Percentiles rank a stretch among this genome's conserved stretches.
These are phyloP conservation scores for Alligator sinensis DNA, from an alignment of 2,113 vertebrate species.

Conservation along the genomic window DNA sequence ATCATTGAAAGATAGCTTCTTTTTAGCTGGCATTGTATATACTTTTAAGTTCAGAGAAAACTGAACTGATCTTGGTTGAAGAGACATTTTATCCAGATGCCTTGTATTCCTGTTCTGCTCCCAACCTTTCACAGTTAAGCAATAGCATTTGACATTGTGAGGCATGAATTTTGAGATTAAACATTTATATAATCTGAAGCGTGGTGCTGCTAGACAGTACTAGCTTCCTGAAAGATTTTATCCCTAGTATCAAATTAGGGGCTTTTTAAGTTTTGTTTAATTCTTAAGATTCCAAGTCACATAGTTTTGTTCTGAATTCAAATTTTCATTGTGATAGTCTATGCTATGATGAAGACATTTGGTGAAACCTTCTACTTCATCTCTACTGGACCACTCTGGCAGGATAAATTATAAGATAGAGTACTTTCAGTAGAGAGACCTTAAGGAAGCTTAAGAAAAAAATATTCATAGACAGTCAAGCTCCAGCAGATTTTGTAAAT, in stretches of 20 bases:
- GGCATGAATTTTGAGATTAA: background rate
- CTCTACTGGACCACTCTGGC: background rate
- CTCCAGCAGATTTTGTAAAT: background rate
- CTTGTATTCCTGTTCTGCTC: background rate
- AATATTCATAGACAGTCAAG: background rate
- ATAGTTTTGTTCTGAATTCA: background rate
- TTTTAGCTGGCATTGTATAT: background rate
- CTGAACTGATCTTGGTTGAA: background rate
- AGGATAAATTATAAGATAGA: background rate
- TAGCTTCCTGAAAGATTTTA: background rate
- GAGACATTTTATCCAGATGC: background rate
- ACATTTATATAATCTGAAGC: background rate
- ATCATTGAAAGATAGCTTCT: background rate
- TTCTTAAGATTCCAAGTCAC: background rate
- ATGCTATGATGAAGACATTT: background rate
- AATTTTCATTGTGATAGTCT: background rate
- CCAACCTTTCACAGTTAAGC: background rate
- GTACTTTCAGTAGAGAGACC: background rate
- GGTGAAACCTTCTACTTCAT: background rate
- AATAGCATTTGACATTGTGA: background rate
- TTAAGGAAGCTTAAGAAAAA: background rate
- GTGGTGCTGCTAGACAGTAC: background rate
- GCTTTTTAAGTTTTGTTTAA: conserved; percentile 2
- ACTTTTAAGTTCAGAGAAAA: background rate
- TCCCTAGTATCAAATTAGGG: background rate